Evolutionary conservation across 2,797 vertebrate species (phyloP), one percentile per base, ranked within the genome.

Genomic region (Vultur gryphus): DNA sequence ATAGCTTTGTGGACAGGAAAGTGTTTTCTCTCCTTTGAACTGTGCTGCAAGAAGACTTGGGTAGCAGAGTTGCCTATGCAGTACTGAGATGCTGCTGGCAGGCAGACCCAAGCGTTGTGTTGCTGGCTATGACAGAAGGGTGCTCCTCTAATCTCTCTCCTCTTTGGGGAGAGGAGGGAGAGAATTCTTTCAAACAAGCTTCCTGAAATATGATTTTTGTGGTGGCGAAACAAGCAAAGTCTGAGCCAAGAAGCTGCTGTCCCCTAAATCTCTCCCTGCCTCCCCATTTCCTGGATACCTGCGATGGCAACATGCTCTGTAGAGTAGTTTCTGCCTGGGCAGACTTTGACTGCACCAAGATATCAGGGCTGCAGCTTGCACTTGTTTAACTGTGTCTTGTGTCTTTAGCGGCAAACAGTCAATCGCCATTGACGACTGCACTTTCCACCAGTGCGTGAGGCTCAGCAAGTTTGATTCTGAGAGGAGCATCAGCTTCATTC

Each of bases 401-500:
- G 78, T 85, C 83, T 93, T 20, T 96, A 99, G 99, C 0, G 99
- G 99, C 95, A 99, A 99, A 98, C 99, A 99, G 98, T 99, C 98
- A 7, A 98, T 98, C 23, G 98, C 98, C 90, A 98, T 98, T 3
- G 98, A 99, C 4, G 98, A 98, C 97, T 99, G 98, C 96, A 98
- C 98, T 86, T 98, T 98, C 97, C 98, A 98, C 94, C 98, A 99
- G 92, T 99, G 98, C 8, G 98, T 98, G 84, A 98, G 98, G 75
- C 98, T 99, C 98, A 99, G 99, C 98, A 99, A 99, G 98, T 99
- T 99, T 90, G 99, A 99, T 98, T 99, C 99, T 0, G 99, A 99
- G 98, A 98, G 99, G 73, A 99, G 99, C 98, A 99, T 99, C 98
- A 99, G 99, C 97, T 99, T 99, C 98, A 99, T 99, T 97, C 99